A percentile compares a stretch with the other conserved stretches of the same genome.
Conservation (phyloP, 2,113 vertebrate genomes). For the Ranitomeya imitator region DNA sequence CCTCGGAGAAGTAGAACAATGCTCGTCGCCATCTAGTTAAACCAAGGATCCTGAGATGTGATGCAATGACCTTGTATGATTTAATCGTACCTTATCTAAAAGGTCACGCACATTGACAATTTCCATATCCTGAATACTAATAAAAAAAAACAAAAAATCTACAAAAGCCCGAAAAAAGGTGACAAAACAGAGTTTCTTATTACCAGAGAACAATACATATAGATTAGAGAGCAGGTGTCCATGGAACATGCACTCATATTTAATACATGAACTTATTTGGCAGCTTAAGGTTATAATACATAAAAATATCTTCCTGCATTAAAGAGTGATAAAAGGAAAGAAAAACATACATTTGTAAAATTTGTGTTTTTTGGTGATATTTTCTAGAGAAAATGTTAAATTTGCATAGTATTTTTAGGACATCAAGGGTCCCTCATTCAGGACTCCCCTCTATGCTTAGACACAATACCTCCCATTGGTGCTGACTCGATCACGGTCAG, state of each 20-base stretch:
- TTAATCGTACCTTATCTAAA: background rate
- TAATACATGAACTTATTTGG: slow-evolving; percentile 33
- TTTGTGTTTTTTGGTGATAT: too few relatives aligned
- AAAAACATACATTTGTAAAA: too few relatives aligned
- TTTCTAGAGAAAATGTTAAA: too few relatives aligned
- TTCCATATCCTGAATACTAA: slow-evolving; percentile 32
- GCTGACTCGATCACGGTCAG: too few relatives aligned
- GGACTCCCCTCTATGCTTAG: too few relatives aligned
- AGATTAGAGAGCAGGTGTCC: slow-evolving; percentile 34
- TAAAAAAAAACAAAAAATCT: background rate
- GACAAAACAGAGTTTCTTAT: slow-evolving; percentile 23
- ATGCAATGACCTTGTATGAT: background rate
- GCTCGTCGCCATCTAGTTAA: too few relatives aligned
- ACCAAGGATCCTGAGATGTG: background rate
- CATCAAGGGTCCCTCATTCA: too few relatives aligned
- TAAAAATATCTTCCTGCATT: slow-evolving; percentile 21
- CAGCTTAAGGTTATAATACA: background rate
- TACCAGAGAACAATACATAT: slow-evolving; percentile 36
- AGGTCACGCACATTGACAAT: background rate
- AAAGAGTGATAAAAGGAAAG: background rate
- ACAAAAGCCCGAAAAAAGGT: background rate
- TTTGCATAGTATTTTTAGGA: too few relatives aligned
- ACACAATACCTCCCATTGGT: too few relatives aligned
- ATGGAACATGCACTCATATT: slow-evolving; percentile 23
- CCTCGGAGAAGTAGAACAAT: too few relatives aligned